These are phyloP conservation scores for Macrotis lagotis DNA, from an alignment of 2,113 vertebrate species.

Conservation along the genomic window DNA sequence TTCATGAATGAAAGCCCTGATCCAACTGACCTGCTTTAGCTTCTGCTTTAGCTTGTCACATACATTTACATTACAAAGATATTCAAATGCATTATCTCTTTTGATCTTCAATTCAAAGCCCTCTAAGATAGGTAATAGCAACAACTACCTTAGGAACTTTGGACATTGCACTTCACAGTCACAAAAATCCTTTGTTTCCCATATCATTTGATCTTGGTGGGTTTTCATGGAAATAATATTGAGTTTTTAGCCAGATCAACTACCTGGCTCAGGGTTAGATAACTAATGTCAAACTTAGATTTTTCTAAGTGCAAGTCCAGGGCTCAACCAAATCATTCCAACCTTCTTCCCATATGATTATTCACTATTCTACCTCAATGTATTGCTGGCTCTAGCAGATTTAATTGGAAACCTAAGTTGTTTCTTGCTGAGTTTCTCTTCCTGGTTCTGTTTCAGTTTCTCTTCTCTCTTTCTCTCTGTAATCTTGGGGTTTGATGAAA, in stretches of 20 bases:
- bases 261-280: not conserved
- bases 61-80: not conserved
- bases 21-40: not conserved
- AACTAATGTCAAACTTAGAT: not conserved
- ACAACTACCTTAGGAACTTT: not conserved
- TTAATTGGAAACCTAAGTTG: not conserved
- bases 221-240: not conserved
- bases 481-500: conserved; percentile 18
- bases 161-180: not conserved
- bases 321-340: not conserved
- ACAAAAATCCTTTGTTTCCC: not conserved
- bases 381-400: not conserved
- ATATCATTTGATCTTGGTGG: not conserved
- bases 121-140: not conserved
- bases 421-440: not conserved
- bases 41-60: not conserved
- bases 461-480: not conserved
- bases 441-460: not conserved
- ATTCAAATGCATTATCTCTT: not conserved
- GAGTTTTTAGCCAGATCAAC: not conserved
- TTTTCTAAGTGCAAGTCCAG: not conserved
- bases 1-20: not conserved
- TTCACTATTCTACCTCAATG: not conserved
- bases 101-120: not conserved
- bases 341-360: not conserved